Conservation (phyloP, 2,797 vertebrate species). For the Peromyscus attwateri region DNA sequence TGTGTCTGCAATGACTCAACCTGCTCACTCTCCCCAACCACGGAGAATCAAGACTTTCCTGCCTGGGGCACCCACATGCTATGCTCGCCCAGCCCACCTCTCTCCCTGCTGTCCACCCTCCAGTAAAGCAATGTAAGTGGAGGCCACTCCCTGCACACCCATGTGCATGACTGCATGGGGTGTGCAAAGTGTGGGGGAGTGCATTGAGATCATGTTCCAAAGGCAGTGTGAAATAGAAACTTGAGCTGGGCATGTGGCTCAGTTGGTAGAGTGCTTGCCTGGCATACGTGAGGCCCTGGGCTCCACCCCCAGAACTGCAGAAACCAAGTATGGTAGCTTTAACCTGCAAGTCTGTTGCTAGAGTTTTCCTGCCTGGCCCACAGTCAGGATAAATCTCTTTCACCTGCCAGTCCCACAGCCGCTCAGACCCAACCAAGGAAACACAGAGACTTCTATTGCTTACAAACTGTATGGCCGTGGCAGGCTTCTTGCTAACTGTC, state of each 20-base stretch:
- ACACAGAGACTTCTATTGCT: too few species aligned
- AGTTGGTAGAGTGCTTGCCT: neutral
- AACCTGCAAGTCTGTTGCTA: too few species aligned
- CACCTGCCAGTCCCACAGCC: too few species aligned
- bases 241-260: neutral
- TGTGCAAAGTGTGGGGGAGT: neutral
- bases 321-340: neutral
- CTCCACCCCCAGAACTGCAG: neutral
- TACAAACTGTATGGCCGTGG: too few species aligned
- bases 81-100: neutral
- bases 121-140: neutral
- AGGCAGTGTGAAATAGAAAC: neutral
- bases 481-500: too few species aligned
- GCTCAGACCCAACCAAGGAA: too few species aligned
- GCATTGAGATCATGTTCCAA: neutral
- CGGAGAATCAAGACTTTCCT: neutral
- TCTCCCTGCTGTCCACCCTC: neutral
- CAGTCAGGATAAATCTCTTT: too few species aligned
- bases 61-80: neutral
- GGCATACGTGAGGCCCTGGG: neutral
- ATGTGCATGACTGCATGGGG: neutral
- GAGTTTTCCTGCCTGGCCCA: too few species aligned
- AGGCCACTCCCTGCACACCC: neutral
- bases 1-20: neutral
- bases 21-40: neutral